These are phyloP conservation scores for Amphiprion ocellaris DNA, from an alignment of 2,113 vertebrate genomes.

Conservation along the genomic window DNA sequence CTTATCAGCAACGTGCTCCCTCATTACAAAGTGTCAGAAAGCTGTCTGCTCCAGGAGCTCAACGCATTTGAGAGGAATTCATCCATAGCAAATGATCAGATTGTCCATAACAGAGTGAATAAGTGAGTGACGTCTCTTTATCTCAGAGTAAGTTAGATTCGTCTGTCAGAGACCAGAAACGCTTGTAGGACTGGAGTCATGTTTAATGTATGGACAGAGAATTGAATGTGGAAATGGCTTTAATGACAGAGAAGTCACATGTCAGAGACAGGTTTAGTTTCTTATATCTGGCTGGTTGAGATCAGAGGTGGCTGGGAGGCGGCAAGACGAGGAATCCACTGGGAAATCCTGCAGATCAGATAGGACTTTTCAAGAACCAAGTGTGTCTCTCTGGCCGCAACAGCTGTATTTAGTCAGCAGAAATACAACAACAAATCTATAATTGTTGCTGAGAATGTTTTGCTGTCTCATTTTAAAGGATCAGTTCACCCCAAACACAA, in stretches of 20 bases:
- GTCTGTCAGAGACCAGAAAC: not conserved
- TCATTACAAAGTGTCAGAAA: conserved; percentile 18
- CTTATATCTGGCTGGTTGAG: not conserved
- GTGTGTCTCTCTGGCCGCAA: not conserved
- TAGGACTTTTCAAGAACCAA: not conserved
- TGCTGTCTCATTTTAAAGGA: no score
- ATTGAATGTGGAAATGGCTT: not conserved
- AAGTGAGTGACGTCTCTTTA: not conserved
- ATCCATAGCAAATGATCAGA: not conserved
- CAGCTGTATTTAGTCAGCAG: not conserved
- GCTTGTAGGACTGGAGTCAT: not conserved
- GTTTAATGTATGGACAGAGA: accelerated
- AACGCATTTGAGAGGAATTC: not conserved
- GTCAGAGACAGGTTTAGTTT: not conserved
- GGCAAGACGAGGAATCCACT: not conserved
- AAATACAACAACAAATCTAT: not conserved
- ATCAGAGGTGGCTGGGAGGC: not conserved
- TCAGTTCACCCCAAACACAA: no score
- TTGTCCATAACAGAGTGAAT: not conserved
- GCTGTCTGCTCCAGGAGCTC: not conserved
- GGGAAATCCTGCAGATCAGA: conserved; percentile 4
- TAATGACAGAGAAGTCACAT: conserved; percentile 13
- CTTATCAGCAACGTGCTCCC: conserved; percentile 15
- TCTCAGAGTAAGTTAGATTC: no score
- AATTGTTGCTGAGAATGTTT: not conserved